phyloP scores from a whole-genome alignment of 2,888 invertebrate species.

The Cataglyphis altisquamis region DNA sequence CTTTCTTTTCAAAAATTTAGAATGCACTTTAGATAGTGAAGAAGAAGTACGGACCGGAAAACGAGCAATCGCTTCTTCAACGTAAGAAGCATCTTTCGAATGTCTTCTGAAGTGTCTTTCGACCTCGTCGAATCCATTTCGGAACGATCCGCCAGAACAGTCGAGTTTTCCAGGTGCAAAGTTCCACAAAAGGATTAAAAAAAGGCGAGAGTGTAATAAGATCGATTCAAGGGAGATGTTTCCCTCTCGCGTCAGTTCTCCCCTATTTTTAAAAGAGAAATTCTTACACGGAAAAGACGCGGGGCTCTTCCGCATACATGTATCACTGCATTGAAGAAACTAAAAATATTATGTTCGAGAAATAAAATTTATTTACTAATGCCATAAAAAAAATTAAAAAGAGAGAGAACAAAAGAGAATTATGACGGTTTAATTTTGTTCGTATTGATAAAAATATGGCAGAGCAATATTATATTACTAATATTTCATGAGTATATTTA shows the following conservation, averaged over 20 bases:
- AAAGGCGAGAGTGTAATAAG: constrained; percentile 41
- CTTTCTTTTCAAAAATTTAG: constrained; percentile 59
- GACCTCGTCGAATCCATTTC: constrained; percentile 50
- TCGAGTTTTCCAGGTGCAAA: constrained; percentile 32
- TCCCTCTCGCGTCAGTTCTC: constrained; percentile 8
- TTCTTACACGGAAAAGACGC: neutral
- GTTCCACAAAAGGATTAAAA: constrained; percentile 40
- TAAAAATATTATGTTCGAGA: neutral
- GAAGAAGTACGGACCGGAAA: constrained; percentile 27
- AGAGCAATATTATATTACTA: neutral
- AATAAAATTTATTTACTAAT: constrained; percentile 9
- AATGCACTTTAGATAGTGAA: constrained; percentile 52
- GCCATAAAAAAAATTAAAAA: constrained; percentile 2
- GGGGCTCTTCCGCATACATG: neutral
- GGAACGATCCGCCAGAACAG: constrained; percentile 41
- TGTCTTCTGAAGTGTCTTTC: constrained; percentile 24
- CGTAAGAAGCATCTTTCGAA: constrained; percentile 57
- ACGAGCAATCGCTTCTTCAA: constrained; percentile 44
- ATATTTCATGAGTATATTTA: neutral
- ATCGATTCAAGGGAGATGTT: constrained; percentile 27
- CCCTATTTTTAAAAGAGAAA: constrained; percentile 26
- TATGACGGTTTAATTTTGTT: neutral
- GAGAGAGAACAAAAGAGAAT: neutral
- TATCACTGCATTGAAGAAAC: neutral
- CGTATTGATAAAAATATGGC: neutral